phyloP scores from a whole-genome alignment of 2,797 vertebrate genomes.

The Brotula barbata region DNA sequence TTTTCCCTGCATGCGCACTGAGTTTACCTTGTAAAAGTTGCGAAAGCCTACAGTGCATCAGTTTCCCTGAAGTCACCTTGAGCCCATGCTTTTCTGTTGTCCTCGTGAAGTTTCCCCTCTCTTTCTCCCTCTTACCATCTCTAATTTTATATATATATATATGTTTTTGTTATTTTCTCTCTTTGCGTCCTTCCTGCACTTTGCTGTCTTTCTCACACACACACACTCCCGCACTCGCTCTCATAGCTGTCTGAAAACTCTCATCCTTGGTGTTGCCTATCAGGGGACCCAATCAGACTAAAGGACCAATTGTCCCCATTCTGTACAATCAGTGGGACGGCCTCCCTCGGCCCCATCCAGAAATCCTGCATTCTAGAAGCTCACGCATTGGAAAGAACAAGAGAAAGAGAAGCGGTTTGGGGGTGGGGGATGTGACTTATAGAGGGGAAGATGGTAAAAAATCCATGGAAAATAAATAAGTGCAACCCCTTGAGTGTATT shows the following conservation, averaged over 20 bases:
- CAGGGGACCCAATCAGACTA: constrained; percentile 68
- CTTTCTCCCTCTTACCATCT: constrained; percentile 17
- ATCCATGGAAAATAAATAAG: too few relatives aligned
- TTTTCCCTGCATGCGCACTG: constrained; percentile 42
- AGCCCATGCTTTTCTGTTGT: constrained; percentile 44
- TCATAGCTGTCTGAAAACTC: constrained; percentile 45
- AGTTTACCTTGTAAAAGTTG: constrained; percentile 62
- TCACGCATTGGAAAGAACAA: constrained; percentile 24
- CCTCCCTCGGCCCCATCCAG: constrained; percentile 44
- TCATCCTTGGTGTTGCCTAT: constrained; percentile 49
- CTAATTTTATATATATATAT: constrained; percentile 18
- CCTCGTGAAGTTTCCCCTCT: constrained; percentile 60
- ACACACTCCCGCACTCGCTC: constrained; percentile 17
- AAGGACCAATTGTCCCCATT: constrained; percentile 65
- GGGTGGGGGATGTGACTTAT: constrained; percentile 31
- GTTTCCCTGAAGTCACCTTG: constrained; percentile 71
- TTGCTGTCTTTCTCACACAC: constrained; percentile 4
- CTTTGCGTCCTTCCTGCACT: constrained; percentile 27
- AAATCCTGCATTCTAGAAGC: constrained; percentile 57
- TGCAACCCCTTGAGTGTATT: too few relatives aligned
- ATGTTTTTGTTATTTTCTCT: constrained; percentile 8
- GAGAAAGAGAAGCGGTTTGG: constrained; percentile 18
- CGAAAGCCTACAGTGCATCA: constrained; percentile 53
- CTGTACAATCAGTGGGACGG: constrained; percentile 67
- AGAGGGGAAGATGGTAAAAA: not conserved